Percentiles rank a stretch among this genome's conserved stretches.
These are phyloP conservation scores for Condylostylus longicornis DNA, from an alignment of 1,140 invertebrate genomes.

Conservation along the genomic window DNA sequence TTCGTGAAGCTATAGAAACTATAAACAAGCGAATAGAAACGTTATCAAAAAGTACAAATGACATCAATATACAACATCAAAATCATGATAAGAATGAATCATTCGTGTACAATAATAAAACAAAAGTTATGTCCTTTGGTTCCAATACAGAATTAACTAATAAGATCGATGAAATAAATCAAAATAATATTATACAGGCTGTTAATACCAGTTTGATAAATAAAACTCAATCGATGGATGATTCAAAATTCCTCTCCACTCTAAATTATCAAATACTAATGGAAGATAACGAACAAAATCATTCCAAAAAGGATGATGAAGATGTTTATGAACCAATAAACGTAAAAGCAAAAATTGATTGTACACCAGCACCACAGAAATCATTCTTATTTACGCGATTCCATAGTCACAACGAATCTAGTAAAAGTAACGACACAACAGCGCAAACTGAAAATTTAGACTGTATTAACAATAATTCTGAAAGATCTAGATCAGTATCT, in stretches of 20 bases:
- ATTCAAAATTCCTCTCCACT: slow-evolving; percentile 22
- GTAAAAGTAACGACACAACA: too few relatives aligned
- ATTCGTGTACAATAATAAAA: slow-evolving; percentile 3
- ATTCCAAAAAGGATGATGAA: slow-evolving; percentile 8
- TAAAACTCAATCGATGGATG: slow-evolving; percentile 24
- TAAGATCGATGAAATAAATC: background rate
- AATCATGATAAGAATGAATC: slow-evolving; percentile 2
- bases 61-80: background rate
- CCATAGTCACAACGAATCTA: too few relatives aligned
- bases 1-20: background rate
- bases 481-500: slow-evolving; percentile 26
- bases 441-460: too few relatives aligned
- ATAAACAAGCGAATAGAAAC: background rate
- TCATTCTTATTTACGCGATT: slow-evolving; percentile 13
- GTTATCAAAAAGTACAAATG: slow-evolving; percentile 1
- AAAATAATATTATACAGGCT: background rate
- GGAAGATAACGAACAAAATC: slow-evolving; percentile 18
- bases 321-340: slow-evolving; percentile 25
- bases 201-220: slow-evolving; percentile 3
- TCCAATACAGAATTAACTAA: background rate
- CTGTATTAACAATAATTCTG: too few relatives aligned
- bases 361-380: slow-evolving; percentile 17
- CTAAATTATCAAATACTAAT: slow-evolving; percentile 23
- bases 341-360: slow-evolving; percentile 6
- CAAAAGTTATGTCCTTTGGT: slow-evolving; percentile 4